These are phyloP conservation scores for Masnerella sp. DNA, from an alignment of 2,888 invertebrate genomes.

Conservation along the genomic window DNA sequence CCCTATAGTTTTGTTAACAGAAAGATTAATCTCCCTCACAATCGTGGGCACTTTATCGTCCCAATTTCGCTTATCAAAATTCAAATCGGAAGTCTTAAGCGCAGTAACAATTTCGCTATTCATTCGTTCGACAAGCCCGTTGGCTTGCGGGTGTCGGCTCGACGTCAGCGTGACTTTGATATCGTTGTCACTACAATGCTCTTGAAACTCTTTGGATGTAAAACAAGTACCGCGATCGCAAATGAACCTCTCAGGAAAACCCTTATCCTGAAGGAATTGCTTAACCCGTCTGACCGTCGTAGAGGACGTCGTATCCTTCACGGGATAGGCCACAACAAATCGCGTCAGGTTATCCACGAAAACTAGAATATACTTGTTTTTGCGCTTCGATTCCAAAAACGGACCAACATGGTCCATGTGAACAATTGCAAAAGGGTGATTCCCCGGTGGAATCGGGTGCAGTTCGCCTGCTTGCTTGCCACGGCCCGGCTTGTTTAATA, in stretches of 20 bases:
- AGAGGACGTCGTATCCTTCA: slow-evolving; percentile 34
- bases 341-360: slow-evolving; percentile 63
- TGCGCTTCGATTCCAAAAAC: slow-evolving; percentile 41
- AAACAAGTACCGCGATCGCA: slow-evolving; percentile 59
- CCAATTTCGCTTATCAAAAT: not conserved
- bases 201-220: slow-evolving; percentile 35
- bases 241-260: slow-evolving; percentile 52
- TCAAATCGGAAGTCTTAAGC: not conserved
- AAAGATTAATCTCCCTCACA: slow-evolving; percentile 11
- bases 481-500: slow-evolving; percentile 38
- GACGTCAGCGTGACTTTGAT: slow-evolving; percentile 55
- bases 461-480: slow-evolving; percentile 59
- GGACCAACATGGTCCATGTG: slow-evolving; percentile 63
- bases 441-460: slow-evolving; percentile 62
- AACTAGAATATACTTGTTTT: slow-evolving; percentile 59
- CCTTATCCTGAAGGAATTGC: slow-evolving; percentile 44
- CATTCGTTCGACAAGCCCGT: slow-evolving; percentile 44
- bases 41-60: not conserved
- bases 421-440: slow-evolving; percentile 61
- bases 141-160: slow-evolving; percentile 55
- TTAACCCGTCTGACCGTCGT: slow-evolving; percentile 32
- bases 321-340: slow-evolving; percentile 55
- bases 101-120: slow-evolving; percentile 40
- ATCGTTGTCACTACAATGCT: slow-evolving; percentile 41
- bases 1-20: slow-evolving; percentile 1